Conservation (phyloP, 2,888 invertebrate species). For the Patella depressa region DNA sequence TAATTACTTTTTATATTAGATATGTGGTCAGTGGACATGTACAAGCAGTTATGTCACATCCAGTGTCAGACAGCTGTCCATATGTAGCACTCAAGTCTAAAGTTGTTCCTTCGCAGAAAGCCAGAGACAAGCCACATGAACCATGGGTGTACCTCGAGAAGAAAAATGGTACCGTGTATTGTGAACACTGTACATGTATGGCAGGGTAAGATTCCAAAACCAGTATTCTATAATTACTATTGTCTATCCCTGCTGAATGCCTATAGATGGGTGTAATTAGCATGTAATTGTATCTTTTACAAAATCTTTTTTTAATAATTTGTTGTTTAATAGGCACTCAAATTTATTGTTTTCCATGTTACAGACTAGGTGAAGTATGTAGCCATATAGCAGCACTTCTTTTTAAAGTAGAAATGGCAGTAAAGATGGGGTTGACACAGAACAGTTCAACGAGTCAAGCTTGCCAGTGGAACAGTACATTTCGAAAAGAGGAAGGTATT, state of each 20-base stretch:
- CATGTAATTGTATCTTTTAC: too few relatives aligned
- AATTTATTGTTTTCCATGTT: background rate
- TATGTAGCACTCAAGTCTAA: constrained; percentile 24
- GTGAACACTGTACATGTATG: constrained; percentile 38
- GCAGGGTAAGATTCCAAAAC: constrained; percentile 29
- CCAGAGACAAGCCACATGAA: constrained; percentile 28
- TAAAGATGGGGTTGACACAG: constrained; percentile 17
- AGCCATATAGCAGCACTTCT: constrained; percentile 34
- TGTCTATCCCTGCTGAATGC: background rate
- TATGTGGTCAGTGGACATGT: constrained; percentile 38
- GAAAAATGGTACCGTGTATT: constrained; percentile 20
- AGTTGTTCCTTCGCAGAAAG: constrained; percentile 31
- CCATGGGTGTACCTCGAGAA: constrained; percentile 36
- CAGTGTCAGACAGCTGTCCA: constrained; percentile 11
- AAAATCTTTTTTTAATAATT: too few relatives aligned
- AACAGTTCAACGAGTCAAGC: constrained; percentile 27
- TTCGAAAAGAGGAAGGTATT: constrained; percentile 2
- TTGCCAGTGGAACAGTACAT: constrained; percentile 30
- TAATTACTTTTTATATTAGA: constrained; percentile 20
- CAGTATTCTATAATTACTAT: background rate
- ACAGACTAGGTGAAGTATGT: constrained; percentile 32
- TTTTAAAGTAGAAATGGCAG: constrained; percentile 30
- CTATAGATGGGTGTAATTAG: too few relatives aligned
- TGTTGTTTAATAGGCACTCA: too few relatives aligned
- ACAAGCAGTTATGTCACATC: constrained; percentile 20